A percentile compares a stretch with the other conserved stretches of the same genome.
Evolutionary conservation across 1,140 invertebrate genomes (phyloP).

Genomic region (Notospermus geniculatus): DNA sequence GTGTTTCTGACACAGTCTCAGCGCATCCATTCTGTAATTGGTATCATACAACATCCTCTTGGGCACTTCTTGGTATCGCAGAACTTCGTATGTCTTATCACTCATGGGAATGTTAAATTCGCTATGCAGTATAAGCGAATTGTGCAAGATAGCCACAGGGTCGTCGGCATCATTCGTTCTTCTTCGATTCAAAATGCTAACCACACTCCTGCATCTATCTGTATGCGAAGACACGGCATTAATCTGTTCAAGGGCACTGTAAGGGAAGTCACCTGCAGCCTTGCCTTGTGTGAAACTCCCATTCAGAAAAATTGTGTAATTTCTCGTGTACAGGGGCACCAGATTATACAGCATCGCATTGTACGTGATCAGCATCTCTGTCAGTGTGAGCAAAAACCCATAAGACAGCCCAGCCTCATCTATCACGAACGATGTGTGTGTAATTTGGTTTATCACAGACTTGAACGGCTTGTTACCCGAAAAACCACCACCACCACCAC

Average conservation of each 20-base stretch:
- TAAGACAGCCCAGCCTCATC: slow-evolving; percentile 2
- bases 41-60: background rate
- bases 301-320: slow-evolving; percentile 6
- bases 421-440: slow-evolving; percentile 2
- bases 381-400: slow-evolving; percentile 4
- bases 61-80: slow-evolving; percentile 7
- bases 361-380: slow-evolving; percentile 7
- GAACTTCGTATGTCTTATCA: slow-evolving; percentile 1
- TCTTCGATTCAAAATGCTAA: background rate
- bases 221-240: background rate
- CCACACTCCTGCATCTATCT: slow-evolving; percentile 6
- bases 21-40: slow-evolving; percentile 8
- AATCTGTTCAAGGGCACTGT: slow-evolving; percentile 6
- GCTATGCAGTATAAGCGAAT: slow-evolving; percentile 3
- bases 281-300: slow-evolving; percentile 6
- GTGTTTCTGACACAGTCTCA: slow-evolving; percentile 5
- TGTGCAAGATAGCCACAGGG: background rate
- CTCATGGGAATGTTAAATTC: slow-evolving; percentile 8
- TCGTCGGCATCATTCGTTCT: slow-evolving; percentile 8
- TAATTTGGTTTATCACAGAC: slow-evolving; percentile 5
- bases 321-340: slow-evolving; percentile 9
- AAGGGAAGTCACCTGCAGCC: slow-evolving; percentile 3
- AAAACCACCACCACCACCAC: background rate
- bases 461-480: slow-evolving; percentile 8
- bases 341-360: slow-evolving; percentile 6